Percentiles rank a stretch among this genome's conserved stretches.
phyloP scores from a whole-genome alignment of 1,140 invertebrate species.

The Neocloeon triangulifer region DNA sequence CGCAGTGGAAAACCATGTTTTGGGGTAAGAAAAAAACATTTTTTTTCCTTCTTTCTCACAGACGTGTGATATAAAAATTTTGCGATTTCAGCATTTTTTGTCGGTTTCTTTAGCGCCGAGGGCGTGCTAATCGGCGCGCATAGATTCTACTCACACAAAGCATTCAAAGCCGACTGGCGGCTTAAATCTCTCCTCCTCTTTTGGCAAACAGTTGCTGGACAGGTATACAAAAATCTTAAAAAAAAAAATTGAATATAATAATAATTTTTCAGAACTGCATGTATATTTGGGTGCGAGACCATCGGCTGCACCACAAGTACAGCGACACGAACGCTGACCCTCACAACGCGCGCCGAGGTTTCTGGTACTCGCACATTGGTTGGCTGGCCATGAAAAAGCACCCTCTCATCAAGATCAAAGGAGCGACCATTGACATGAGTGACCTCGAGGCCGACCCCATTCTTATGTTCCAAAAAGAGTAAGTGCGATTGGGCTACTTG shows the following conservation, averaged over 20 bases:
- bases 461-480: constrained; percentile 42
- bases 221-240: no score
- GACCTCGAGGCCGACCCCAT: constrained; percentile 48
- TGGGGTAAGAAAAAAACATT: no score
- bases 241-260: no score
- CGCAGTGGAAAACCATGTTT: no score
- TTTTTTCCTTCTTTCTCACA: no score
- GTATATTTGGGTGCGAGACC: constrained; percentile 32
- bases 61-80: no score
- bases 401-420: constrained; percentile 34
- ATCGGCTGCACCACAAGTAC: constrained; percentile 39
- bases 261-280: constrained; percentile 25
- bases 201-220: constrained; percentile 24
- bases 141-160: constrained; percentile 24
- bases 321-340: constrained; percentile 40
- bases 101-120: constrained; percentile 14
- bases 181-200: constrained; percentile 20
- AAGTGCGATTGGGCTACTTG: no score
- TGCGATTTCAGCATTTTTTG: constrained; percentile 6
- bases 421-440: constrained; percentile 37
- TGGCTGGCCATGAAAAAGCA: constrained; percentile 35
- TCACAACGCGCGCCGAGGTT: constrained; percentile 35
- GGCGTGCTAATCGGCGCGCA: constrained; percentile 29
- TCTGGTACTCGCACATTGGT: constrained; percentile 39
- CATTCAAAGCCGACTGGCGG: constrained; percentile 22